These are phyloP conservation scores for Dicaeum eximium DNA, from an alignment of 2,113 vertebrate genomes.

Conservation along the genomic window DNA sequence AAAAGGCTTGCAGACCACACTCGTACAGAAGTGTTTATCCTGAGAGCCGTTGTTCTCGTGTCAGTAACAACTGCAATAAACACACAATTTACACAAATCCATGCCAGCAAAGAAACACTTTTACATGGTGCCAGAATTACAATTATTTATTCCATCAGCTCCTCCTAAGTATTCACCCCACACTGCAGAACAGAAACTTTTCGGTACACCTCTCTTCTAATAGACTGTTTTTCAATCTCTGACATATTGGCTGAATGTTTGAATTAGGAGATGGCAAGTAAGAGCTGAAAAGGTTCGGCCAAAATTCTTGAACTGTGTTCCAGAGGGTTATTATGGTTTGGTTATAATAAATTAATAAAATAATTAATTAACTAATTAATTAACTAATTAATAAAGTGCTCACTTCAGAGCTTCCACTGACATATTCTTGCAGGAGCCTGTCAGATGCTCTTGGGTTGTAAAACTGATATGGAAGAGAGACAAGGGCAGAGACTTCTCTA, in stretches of 20 bases:
- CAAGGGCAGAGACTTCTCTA: neutral
- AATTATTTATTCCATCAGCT: neutral
- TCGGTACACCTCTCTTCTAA: neutral
- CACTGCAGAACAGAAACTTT: neutral
- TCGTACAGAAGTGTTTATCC: neutral
- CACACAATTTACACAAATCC: neutral
- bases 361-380: too few species aligned
- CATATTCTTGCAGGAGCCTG: neutral
- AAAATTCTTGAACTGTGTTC: neutral
- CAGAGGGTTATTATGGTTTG: neutral
- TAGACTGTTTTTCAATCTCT: neutral
- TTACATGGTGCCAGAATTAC: neutral
- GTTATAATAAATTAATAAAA: too few species aligned
- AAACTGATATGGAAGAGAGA: neutral
- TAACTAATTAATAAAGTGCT: neutral
- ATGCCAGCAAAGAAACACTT: neutral
- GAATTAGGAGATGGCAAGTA: neutral
- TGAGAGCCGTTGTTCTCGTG: neutral
- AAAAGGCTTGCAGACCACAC: neutral
- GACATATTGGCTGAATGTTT: neutral
- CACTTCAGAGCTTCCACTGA: neutral
- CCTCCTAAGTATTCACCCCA: neutral
- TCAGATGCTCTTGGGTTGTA: neutral
- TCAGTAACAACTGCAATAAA: neutral
- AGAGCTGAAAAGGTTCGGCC: neutral